These are phyloP conservation scores for Vombatus ursinus DNA, from an alignment of 2,113 vertebrate species.

Conservation along the genomic window DNA sequence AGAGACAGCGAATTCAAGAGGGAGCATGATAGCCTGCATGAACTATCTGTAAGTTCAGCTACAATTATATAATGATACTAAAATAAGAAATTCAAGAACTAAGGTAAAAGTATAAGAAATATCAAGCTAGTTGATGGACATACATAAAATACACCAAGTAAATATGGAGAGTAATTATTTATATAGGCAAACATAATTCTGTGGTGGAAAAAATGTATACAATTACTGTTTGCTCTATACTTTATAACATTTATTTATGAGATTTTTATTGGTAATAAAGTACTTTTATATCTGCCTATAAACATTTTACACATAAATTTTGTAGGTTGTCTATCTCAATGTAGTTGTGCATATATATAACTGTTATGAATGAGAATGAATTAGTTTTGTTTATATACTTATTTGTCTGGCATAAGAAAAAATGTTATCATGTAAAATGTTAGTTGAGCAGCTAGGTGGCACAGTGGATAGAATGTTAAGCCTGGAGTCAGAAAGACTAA, in stretches of 20 bases:
- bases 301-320: not conserved
- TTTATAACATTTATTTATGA: no score
- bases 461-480: not conserved
- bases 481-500: not conserved
- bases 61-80: not conserved
- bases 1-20: not conserved
- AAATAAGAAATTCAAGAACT: not conserved
- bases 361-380: not conserved
- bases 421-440: not conserved
- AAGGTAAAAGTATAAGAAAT: not conserved
- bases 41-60: not conserved
- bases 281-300: not conserved
- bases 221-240: not conserved
- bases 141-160: not conserved
- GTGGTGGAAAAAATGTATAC: not conserved
- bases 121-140: not conserved
- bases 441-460: not conserved
- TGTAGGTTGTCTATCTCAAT: not conserved
- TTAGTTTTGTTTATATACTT: not conserved
- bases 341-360: not conserved
- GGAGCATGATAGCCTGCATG: not conserved
- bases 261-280: no score
- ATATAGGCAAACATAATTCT: not conserved
- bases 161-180: not conserved
- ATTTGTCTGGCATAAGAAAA: not conserved